These are phyloP conservation scores for Euphonia xanthogaster DNA, from an alignment of 2,797 vertebrate genomes.

Conservation along the genomic window DNA sequence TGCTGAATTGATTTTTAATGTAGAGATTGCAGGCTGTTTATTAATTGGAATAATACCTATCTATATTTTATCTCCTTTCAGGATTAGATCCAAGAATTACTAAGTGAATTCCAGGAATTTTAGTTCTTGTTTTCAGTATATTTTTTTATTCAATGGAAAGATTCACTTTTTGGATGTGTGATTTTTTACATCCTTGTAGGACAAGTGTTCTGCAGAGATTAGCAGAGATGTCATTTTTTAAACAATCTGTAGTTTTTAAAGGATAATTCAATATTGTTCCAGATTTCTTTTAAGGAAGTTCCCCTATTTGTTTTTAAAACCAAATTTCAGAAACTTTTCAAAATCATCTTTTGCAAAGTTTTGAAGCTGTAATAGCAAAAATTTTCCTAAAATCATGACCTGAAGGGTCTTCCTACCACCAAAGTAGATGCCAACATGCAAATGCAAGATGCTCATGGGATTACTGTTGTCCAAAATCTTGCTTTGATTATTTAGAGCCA, in stretches of 20 bases:
- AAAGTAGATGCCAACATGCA: not conserved
- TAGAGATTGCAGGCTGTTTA: not conserved
- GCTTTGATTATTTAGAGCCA: not conserved
- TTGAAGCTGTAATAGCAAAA: not conserved
- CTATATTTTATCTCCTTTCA: not conserved
- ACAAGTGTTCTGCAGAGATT: not conserved
- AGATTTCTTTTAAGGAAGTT: not conserved
- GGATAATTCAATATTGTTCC: not conserved
- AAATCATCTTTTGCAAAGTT: not conserved
- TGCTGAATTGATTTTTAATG: not conserved
- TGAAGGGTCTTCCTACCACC: not conserved
- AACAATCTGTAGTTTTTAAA: not conserved
- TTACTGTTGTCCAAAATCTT: not conserved
- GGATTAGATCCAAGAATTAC: not conserved
- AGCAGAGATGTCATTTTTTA: not conserved
- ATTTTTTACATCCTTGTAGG: not conserved
- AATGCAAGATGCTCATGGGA: not conserved
- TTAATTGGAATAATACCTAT: not conserved
- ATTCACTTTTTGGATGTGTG: not conserved
- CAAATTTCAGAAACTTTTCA: not conserved
- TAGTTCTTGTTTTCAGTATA: not conserved
- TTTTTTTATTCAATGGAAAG: not conserved
- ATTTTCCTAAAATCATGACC: not conserved
- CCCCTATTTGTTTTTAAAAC: not conserved
- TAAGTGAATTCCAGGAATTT: not conserved